Conservation (phyloP, 2,888 invertebrate genomes). For the Syrista parreyssii region DNA sequence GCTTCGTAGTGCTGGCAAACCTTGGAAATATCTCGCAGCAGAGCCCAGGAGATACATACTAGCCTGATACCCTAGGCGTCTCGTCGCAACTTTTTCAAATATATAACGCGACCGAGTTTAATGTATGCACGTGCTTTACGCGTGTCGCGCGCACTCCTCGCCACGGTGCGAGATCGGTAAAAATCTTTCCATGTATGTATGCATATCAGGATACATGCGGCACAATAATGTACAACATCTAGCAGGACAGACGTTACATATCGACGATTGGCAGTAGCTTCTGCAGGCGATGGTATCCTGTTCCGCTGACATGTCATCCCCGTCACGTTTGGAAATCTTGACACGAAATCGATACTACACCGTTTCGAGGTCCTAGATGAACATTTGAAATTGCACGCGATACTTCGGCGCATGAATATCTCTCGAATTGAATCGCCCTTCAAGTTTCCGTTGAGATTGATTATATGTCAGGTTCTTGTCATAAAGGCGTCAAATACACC, state of each 20-base stretch:
- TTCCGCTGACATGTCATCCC: slow-evolving; percentile 49
- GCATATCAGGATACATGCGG: no score
- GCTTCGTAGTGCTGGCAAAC: no score
- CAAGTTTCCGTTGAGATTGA: slow-evolving; percentile 45
- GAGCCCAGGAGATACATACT: no score
- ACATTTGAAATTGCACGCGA: no score
- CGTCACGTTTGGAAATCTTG: slow-evolving; percentile 37
- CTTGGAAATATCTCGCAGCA: no score
- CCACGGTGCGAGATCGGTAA: neutral
- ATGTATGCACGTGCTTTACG: neutral
- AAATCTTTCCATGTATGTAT: no score
- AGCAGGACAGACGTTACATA: neutral
- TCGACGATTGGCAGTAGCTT: slow-evolving; percentile 4
- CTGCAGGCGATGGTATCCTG: slow-evolving; percentile 46
- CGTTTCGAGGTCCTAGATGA: neutral
- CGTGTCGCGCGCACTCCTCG: slow-evolving; percentile 10
- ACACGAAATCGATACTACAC: slow-evolving; percentile 33
- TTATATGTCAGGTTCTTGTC: slow-evolving; percentile 63
- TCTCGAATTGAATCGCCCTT: no score
- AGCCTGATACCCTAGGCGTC: no score
- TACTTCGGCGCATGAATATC: no score
- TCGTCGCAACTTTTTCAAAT: no score
- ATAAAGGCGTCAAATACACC: slow-evolving; percentile 66
- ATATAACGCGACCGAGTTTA: slow-evolving; percentile 7
- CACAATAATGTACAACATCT: no score